Percentiles rank a stretch among this genome's conserved stretches.
These are phyloP conservation scores for Elephas maximus DNA, from an alignment of 2,113 vertebrate species.

Conservation along the genomic window DNA sequence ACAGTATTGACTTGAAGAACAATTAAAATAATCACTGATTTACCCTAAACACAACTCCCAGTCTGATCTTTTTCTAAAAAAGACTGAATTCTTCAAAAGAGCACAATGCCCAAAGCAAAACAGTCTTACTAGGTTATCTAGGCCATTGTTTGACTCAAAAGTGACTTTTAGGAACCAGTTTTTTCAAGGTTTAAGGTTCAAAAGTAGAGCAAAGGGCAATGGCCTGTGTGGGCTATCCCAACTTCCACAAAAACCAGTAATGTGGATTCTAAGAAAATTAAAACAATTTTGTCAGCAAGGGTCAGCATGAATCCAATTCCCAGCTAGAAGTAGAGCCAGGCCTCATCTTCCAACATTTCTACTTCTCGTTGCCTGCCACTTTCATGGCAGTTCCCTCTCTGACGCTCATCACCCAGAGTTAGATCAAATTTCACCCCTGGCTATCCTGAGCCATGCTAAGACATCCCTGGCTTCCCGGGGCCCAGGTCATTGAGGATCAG, in stretches of 20 bases:
- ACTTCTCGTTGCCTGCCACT: too few relatives aligned
- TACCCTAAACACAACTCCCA: background rate
- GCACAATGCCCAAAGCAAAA: background rate
- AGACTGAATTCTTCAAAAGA: background rate
- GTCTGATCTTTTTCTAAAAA: background rate
- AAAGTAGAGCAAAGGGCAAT: background rate
- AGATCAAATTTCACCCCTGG: too few relatives aligned
- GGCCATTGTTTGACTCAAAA: background rate
- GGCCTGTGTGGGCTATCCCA: background rate
- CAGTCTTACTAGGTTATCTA: background rate
- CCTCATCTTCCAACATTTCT: background rate
- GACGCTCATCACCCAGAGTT: background rate
- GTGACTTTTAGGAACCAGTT: background rate
- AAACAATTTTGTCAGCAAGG: background rate
- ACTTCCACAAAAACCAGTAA: background rate
- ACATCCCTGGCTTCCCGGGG: too few relatives aligned
- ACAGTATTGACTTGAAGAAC: background rate
- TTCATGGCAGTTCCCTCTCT: too few relatives aligned
- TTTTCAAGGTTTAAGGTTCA: background rate
- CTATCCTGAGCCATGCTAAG: too few relatives aligned
- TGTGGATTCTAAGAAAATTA: background rate
- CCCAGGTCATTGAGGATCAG: too few relatives aligned
- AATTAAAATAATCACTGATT: background rate
- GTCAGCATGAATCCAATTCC: background rate
- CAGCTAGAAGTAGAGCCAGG: background rate